Evolutionary conservation across 2,113 vertebrate species (phyloP), one percentile per base, ranked within the genome.

Genomic region (Pygoscelis adeliae): DNA sequence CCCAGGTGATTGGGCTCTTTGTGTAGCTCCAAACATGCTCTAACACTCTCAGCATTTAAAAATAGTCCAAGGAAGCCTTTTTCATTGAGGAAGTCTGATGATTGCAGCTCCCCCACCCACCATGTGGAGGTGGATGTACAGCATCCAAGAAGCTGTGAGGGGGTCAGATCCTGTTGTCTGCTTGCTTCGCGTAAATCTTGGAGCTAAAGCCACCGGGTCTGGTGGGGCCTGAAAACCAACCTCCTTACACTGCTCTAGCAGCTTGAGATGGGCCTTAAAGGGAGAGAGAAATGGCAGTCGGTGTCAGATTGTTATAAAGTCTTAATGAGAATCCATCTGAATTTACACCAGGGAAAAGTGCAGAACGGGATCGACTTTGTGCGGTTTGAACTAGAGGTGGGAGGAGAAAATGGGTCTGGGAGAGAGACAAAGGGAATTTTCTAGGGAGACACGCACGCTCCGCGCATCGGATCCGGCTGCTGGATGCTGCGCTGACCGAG

Each of bases 351-450:
- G 76, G 91, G 55, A 55, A 93, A 94, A 91, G 90, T 87, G 95
- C 67, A 4, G 93, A 56, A 17, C 10, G 53, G 86, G 88, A n/a
- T 87, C 62, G 77, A 77, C 90, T 94, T 87, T 10, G 83, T 22
- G 90, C 32, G 20, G 90, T 65, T 92, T 69, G 86, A 89, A 84
- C 83, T 66, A 23, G 97, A 91, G 89, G 84, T 92, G 95, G 92
- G 89, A 90, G 95, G 92, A 76, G 90, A 94, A 65, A 93, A 87
- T 1, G 77, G 90, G 74, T 86, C 95, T 61, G 83, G 69, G 73
- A 86, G 87, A 58, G 87, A 94, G 87, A 95, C 91, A 94, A 95
- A 91, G 93, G 93, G 93, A 95, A 85, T 94, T 97, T 97, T 93
- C 94, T 82, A 15, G 87, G 90, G 94, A 94, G 83, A 71, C 42